These are phyloP conservation scores for Esox niger DNA, from an alignment of 2,113 vertebrate species.

Conservation along the genomic window DNA sequence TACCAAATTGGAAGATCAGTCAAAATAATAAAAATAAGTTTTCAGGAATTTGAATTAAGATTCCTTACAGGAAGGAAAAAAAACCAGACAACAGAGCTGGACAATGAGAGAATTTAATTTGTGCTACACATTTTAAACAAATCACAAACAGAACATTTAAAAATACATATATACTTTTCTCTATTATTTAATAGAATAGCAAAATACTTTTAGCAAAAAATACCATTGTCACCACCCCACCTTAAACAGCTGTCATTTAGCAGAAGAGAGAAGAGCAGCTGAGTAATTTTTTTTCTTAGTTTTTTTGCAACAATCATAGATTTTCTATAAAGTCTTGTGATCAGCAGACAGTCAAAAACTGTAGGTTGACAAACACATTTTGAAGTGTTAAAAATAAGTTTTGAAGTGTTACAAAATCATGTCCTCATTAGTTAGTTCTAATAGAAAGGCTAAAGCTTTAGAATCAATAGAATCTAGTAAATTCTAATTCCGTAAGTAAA, in stretches of 20 bases:
- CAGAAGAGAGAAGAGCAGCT: conserved; percentile 60
- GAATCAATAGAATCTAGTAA: neutral
- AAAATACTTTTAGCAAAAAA: conserved; percentile 56
- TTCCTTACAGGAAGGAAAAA: too few species aligned
- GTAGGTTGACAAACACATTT: neutral
- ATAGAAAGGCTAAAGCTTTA: too few species aligned
- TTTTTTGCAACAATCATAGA: conserved; percentile 63
- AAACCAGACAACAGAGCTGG: neutral
- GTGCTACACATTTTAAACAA: conserved; percentile 65
- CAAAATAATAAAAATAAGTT: too few species aligned
- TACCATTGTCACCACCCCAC: conserved; percentile 27
- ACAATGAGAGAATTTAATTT: conserved; percentile 69
- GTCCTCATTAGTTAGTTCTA: neutral
- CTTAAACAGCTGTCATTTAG: conserved; percentile 60
- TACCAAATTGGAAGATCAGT: too few species aligned
- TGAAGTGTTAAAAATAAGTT: neutral
- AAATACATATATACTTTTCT: conserved; percentile 66
- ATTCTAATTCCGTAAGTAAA: neutral
- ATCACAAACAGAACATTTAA: conserved; percentile 70
- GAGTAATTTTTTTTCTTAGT: conserved; percentile 56
- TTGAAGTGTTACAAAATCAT: neutral
- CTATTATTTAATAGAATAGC: conserved; percentile 63
- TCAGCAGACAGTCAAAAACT: conserved; percentile 44
- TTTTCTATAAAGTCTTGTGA: conserved; percentile 43
- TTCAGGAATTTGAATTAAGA: too few species aligned